phyloP scores from a whole-genome alignment of 2,888 invertebrate genomes.

The Drosophila borealis region DNA sequence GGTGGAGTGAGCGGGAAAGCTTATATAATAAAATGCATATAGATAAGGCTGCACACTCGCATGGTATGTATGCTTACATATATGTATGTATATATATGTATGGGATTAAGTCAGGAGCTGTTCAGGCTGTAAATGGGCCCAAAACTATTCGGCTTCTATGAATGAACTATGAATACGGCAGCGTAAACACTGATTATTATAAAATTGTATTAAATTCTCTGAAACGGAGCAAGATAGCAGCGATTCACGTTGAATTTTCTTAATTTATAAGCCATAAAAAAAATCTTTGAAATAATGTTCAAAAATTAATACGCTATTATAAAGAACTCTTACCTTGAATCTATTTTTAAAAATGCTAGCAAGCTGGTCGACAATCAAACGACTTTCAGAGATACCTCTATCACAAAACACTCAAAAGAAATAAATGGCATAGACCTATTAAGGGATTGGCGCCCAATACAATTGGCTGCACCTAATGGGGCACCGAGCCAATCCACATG shows the following conservation, averaged over 20 bases:
- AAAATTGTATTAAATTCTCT: too few relatives aligned
- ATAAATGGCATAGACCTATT: background rate
- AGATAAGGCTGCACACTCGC: constrained; percentile 29
- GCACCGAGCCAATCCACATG: constrained; percentile 12
- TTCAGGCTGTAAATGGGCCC: background rate
- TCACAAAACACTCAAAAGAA: background rate
- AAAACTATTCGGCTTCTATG: background rate
- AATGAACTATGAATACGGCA: background rate
- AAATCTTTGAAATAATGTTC: too few relatives aligned
- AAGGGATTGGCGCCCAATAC: constrained; percentile 19
- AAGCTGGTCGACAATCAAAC: background rate
- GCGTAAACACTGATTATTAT: background rate
- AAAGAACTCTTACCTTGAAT: too few relatives aligned
- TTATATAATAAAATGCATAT: constrained; percentile 58
- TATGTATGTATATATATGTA: constrained; percentile 9
- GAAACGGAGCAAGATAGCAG: too few relatives aligned
- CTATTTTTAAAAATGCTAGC: background rate
- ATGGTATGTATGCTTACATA: constrained; percentile 13
- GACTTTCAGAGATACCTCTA: too few relatives aligned
- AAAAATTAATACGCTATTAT: too few relatives aligned
- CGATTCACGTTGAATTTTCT: too few relatives aligned
- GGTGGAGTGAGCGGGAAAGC: constrained; percentile 20
- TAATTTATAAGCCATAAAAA: too few relatives aligned
- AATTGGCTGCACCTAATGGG: constrained; percentile 6
- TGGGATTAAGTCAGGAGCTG: constrained; percentile 27